Evolutionary conservation across 2,113 vertebrate genomes (phyloP).

Genomic region (Alligator mississippiensis): DNA sequence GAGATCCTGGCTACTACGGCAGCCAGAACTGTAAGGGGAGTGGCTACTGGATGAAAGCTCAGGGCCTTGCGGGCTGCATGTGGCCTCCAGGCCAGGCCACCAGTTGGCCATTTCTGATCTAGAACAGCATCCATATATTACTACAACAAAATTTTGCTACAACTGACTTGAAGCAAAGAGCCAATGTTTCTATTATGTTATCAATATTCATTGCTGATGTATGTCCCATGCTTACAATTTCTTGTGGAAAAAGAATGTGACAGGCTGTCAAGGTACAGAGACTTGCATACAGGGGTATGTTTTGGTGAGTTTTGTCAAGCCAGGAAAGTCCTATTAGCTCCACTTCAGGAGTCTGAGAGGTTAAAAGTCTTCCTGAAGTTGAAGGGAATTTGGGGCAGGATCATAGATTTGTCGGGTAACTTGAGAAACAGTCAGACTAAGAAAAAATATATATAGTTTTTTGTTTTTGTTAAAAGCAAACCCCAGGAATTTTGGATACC

Average conservation of each 20-base stretch:
- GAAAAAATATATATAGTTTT: background rate
- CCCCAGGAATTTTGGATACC: background rate
- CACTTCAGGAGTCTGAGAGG: background rate
- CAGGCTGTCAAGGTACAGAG: background rate
- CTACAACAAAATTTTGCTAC: background rate
- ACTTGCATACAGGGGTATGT: background rate
- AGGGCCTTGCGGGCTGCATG: too few species aligned
- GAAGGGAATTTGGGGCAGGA: background rate
- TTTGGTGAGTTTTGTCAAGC: background rate
- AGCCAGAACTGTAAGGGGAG: too few species aligned
- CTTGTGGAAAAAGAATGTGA: background rate
- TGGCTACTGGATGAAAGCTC: too few species aligned
- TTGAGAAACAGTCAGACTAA: background rate
- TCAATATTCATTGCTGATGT: background rate
- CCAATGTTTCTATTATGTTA: background rate
- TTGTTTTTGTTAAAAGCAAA: background rate
- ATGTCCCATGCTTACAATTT: background rate
- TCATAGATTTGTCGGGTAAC: background rate
- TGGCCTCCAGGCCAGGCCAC: too few species aligned
- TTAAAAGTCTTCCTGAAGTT: background rate
- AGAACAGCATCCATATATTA: background rate
- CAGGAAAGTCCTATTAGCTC: background rate
- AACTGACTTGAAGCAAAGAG: too few species aligned
- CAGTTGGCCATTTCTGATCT: too few species aligned
- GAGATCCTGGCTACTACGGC: too few species aligned